Conservation (phyloP, 2,888 invertebrate genomes). For the Phasia obesa region DNA sequence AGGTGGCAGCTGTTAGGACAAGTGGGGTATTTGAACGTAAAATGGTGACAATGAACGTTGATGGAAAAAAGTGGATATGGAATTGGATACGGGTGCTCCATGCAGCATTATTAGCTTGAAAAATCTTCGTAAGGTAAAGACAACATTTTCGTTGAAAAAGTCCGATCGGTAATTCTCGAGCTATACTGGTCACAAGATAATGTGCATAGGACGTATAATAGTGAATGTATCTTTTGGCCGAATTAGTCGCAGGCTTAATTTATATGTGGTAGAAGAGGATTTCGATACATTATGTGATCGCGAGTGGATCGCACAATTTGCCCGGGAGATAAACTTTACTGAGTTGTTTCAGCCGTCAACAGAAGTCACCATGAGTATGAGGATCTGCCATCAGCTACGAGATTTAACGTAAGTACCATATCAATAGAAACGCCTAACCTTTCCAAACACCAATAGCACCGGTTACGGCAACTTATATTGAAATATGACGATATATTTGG, state of each 20-base stretch:
- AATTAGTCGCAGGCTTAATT: conserved; percentile 9
- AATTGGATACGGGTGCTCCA: too few relatives aligned
- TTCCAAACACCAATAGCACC: background rate
- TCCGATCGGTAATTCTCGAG: conserved; percentile 17
- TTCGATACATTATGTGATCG: too few relatives aligned
- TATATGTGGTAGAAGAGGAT: conserved; percentile 14
- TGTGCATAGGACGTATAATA: background rate
- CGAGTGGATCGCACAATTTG: too few relatives aligned
- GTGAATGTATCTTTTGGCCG: conserved; percentile 8
- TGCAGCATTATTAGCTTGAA: too few relatives aligned
- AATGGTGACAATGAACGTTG: background rate
- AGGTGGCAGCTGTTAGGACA: too few relatives aligned
- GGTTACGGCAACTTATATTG: conserved; percentile 12
- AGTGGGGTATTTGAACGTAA: background rate
- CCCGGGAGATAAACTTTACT: too few relatives aligned
- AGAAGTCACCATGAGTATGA: background rate
- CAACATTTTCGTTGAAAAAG: background rate
- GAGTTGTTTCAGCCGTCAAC: background rate
- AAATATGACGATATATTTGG: conserved; percentile 9
- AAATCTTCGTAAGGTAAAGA: too few relatives aligned
- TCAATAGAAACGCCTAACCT: background rate
- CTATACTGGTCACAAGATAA: conserved; percentile 15
- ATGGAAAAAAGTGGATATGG: background rate
- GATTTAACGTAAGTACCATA: background rate
- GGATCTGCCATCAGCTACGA: background rate